Evolutionary conservation across 2,888 invertebrate genomes (phyloP), one percentile per base, ranked within the genome.

Genomic region (Philonicus albiceps): DNA sequence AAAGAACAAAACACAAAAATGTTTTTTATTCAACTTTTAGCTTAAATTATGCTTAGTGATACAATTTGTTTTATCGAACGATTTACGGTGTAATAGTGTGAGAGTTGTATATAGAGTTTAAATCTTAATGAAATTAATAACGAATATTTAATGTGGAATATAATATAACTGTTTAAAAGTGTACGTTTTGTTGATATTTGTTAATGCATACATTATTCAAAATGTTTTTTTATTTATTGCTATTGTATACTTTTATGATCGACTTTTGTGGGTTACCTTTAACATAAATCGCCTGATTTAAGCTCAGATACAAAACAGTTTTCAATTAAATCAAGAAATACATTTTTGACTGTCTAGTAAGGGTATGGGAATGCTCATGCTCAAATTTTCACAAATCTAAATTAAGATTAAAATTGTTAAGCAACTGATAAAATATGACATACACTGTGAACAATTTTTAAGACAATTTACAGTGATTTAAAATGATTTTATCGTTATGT

Each of bases 161-260:
- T 64, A 37, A 49, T 30, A 34, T 81, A 81, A 81, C 64, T 81
- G 81, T 81, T 81, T 80, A 49, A 64, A 81, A 81, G 31, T 81
- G 53, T 81, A 81, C 49, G 81, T 81, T 81, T 55, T 81, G 81
- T 81, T 81, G 81, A 81, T 55, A 81, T 81, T 81, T 81, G 81
- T 81, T 81, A 81, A 30, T 34, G 64, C 27, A 81, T 81, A 81
- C 37, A 81, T 34, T 81, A 55, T 34, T 81, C 55, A 64, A 49
- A 81, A 64, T 81, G 81, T 81, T 81, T 76, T n/a, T 80, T 81
- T 55, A 81, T 81, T 81, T 81, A 81, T 81, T 34, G 78, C 78
- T 78, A 78, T 22, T 78, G 78, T 78, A 30, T 78, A 74, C 31
- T 76, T 76, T 76, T 40, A 40, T 76, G n/a, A 55, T 55, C 22